Evolutionary conservation across 92 coral and sea anemone species (phyloP).

Genomic region (Palythoa grandis): DNA sequence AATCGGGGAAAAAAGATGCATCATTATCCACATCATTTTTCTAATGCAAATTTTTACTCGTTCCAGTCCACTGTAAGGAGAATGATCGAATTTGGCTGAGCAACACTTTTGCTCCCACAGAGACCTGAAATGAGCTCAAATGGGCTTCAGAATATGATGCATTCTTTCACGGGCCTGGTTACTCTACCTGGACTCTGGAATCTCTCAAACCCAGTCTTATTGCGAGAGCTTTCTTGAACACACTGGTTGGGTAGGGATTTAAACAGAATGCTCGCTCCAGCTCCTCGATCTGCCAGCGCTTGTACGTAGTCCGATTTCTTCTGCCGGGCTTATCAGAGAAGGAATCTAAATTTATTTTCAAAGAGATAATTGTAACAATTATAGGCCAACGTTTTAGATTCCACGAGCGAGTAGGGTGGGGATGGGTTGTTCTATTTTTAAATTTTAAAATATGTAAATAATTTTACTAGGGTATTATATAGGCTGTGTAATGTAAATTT

Average conservation of each 20-base stretch:
- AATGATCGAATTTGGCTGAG: too few relatives aligned
- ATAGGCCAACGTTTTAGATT: too few relatives aligned
- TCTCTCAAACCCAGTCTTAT: slow-evolving; percentile 93
- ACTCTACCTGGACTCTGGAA: slow-evolving; percentile 92
- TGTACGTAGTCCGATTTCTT: slow-evolving; percentile 94
- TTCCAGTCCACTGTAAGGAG: too few relatives aligned
- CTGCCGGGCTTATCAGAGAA: slow-evolving; percentile 87
- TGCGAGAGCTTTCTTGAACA: slow-evolving; percentile 92
- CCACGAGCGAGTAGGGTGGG: too few relatives aligned
- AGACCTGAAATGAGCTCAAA: too few relatives aligned
- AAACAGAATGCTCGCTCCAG: slow-evolving; percentile 88
- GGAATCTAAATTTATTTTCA: slow-evolving; percentile 3
- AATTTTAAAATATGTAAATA: background rate
- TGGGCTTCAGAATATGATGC: too few relatives aligned
- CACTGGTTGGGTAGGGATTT: slow-evolving; percentile 96
- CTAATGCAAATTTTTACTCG: background rate
- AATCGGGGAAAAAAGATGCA: background rate
- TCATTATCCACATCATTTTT: background rate
- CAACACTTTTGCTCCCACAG: too few relatives aligned
- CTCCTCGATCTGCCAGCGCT: slow-evolving; percentile 99
- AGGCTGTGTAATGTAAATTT: too few relatives aligned
- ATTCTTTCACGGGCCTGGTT: background rate
- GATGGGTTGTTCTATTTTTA: background rate
- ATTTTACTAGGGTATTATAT: too few relatives aligned
- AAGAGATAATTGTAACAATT: background rate